phyloP scores from a whole-genome alignment of 2,797 vertebrate genomes.

The Sphenopsis melanotis region DNA sequence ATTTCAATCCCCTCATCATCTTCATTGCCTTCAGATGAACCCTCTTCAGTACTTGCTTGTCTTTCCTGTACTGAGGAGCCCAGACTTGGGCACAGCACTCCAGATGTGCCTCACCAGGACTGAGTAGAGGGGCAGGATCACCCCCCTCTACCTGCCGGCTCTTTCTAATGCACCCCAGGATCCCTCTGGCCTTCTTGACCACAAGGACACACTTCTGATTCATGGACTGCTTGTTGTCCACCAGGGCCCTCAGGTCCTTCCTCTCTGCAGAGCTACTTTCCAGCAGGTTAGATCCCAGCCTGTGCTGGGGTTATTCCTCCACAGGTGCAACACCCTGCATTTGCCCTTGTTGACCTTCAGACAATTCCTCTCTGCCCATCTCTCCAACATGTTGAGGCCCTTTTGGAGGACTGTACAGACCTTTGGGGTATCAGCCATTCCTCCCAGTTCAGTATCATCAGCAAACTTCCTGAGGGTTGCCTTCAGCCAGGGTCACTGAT shows the following conservation, averaged over 20 bases:
- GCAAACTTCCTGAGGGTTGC: too few species aligned
- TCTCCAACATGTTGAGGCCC: neutral
- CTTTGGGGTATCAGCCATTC: neutral
- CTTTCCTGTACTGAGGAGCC: too few species aligned
- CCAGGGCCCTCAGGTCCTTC: neutral
- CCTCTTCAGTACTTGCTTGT: neutral
- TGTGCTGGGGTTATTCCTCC: neutral
- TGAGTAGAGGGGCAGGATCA: neutral
- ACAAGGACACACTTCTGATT: neutral
- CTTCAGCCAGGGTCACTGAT: neutral
- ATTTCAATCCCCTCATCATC: neutral
- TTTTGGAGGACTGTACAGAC: neutral
- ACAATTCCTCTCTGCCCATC: neutral
- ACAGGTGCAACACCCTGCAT: neutral
- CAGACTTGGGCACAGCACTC: neutral
- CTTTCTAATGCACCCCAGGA: neutral
- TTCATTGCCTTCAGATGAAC: neutral
- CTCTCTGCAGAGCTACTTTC: neutral
- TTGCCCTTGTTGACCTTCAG: neutral
- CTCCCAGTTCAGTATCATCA: neutral
- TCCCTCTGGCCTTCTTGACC: neutral
- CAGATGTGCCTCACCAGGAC: neutral
- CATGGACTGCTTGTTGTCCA: neutral
- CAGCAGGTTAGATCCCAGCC: neutral
- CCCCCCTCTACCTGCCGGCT: too few species aligned